phyloP scores from a whole-genome alignment of 2,888 invertebrate genomes.

The Marasmarcha lunaedactyla region DNA sequence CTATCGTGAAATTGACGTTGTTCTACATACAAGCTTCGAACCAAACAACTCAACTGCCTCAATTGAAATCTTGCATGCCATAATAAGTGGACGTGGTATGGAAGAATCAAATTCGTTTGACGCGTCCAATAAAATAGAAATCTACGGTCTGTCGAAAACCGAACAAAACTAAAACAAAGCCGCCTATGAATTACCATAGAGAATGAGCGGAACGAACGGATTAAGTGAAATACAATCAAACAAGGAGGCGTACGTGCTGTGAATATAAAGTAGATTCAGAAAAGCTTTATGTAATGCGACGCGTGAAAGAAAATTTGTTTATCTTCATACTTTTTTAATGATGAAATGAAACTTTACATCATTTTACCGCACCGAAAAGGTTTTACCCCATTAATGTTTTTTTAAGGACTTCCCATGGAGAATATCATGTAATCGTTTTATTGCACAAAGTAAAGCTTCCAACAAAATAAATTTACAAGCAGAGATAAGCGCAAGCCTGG shows the following conservation, averaged over 20 bases:
- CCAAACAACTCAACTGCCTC: background rate
- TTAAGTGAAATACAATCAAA: conserved; percentile 64
- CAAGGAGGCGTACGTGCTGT: conserved; percentile 43
- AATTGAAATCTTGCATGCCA: background rate
- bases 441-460: background rate
- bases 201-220: conserved; percentile 60
- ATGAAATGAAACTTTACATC: background rate
- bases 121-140: background rate
- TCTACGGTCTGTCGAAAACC: conserved; percentile 2
- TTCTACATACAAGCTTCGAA: background rate
- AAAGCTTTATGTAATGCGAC: conserved; percentile 25
- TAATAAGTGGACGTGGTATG: background rate
- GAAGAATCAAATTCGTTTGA: background rate
- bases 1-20: background rate
- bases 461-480: background rate
- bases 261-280: conserved; percentile 33
- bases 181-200: conserved; percentile 59
- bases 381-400: no score
- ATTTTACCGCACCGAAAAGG: no score
- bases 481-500: background rate
- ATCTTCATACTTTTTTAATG: background rate
- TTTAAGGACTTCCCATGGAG: background rate
- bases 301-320: conserved; percentile 13
- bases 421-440: background rate
- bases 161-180: conserved; percentile 59